phyloP scores from a whole-genome alignment of 2,888 invertebrate species.

The Helicoverpa assulta region DNA sequence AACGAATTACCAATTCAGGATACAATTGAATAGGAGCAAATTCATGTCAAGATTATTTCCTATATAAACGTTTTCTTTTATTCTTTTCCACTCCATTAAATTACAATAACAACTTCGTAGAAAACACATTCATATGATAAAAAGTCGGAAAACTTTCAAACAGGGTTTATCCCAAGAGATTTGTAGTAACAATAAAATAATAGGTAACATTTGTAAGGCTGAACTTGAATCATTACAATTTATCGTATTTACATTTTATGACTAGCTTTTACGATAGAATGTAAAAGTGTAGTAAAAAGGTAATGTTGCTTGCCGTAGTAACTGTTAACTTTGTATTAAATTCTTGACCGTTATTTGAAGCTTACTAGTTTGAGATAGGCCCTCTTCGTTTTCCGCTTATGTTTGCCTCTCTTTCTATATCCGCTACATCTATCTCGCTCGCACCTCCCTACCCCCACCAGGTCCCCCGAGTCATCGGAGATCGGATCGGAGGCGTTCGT shows the following conservation, averaged over 20 bases:
- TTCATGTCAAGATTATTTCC: too few relatives aligned
- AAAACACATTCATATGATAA: constrained; percentile 19
- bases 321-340: constrained; percentile 26
- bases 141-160: constrained; percentile 29
- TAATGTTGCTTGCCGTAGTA: constrained; percentile 21
- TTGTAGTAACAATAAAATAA: constrained; percentile 38
- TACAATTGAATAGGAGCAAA: too few relatives aligned
- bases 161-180: constrained; percentile 23
- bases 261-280: constrained; percentile 31
- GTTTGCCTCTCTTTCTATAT: too few relatives aligned
- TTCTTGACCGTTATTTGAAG: too few relatives aligned
- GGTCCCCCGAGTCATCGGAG: too few relatives aligned
- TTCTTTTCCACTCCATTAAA: constrained; percentile 3
- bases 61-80: too few relatives aligned
- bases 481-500: too few relatives aligned
- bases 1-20: too few relatives aligned
- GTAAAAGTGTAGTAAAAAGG: constrained; percentile 41
- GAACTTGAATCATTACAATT: constrained; percentile 50
- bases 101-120: background rate
- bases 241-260: constrained; percentile 50
- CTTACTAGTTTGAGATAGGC: too few relatives aligned
- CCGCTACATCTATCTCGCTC: too few relatives aligned
- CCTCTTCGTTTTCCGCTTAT: too few relatives aligned
- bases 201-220: constrained; percentile 34
- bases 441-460: too few relatives aligned